These are phyloP conservation scores for Tillus elongatus DNA, from an alignment of 2,888 invertebrate genomes.

Conservation along the genomic window DNA sequence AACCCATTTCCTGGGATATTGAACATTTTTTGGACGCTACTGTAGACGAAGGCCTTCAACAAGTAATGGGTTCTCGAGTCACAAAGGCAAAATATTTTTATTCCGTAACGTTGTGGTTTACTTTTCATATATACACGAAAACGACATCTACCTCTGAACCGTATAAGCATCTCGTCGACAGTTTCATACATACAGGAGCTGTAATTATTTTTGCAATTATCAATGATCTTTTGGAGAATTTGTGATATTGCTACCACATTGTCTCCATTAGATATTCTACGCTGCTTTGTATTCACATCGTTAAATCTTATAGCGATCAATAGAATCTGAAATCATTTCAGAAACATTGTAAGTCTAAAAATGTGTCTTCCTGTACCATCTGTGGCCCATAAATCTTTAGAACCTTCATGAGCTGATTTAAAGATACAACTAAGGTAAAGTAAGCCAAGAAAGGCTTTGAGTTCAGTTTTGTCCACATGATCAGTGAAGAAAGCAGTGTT, in stretches of 20 bases:
- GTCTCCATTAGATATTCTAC: conserved; percentile 9
- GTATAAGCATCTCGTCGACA: conserved; percentile 19
- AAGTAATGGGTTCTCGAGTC: conserved; percentile 6
- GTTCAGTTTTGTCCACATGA: conserved; percentile 12
- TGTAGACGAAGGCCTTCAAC: conserved; percentile 5
- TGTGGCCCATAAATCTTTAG: conserved; percentile 11
- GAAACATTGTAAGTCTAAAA: conserved; percentile 18
- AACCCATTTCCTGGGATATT: conserved; percentile 8
- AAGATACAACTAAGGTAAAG: conserved; percentile 18
- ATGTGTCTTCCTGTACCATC: conserved; percentile 20
- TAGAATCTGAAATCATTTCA: conserved; percentile 10
- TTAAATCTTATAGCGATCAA: conserved; percentile 17
- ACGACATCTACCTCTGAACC: conserved; percentile 17
- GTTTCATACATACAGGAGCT: conserved; percentile 15
- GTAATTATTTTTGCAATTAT: conserved; percentile 14
- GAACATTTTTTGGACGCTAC: too few relatives aligned
- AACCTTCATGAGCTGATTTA: conserved; percentile 20
- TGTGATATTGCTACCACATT: conserved; percentile 16
- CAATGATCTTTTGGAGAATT: conserved; percentile 16
- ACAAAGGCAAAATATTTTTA: conserved; percentile 5
- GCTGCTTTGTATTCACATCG: conserved; percentile 15
- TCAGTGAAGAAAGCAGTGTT: conserved; percentile 8
- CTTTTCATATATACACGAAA: conserved; percentile 20
- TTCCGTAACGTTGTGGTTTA: conserved; percentile 18
- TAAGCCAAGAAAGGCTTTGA: conserved; percentile 20